Evolutionary conservation across 2,888 invertebrate species (phyloP).

Genomic region (Trissonchulus latispiculum): DNA sequence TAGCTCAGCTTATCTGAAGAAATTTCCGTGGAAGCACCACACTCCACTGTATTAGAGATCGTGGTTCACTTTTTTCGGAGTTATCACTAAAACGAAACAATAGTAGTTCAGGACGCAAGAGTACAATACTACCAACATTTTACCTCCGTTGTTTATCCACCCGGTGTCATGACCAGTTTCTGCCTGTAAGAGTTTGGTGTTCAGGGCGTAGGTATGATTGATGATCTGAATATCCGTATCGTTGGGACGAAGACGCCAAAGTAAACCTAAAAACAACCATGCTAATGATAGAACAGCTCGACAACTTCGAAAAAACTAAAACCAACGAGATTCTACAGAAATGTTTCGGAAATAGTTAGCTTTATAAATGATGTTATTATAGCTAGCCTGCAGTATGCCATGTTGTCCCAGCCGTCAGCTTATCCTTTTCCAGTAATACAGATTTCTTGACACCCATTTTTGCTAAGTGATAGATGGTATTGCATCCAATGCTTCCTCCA

Average conservation of each 20-base stretch:
- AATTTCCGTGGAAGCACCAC: too few relatives aligned
- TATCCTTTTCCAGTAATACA: constrained; percentile 65
- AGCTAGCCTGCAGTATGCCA: constrained; percentile 78
- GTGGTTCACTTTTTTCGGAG: too few relatives aligned
- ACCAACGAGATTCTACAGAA: too few relatives aligned
- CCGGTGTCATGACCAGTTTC: constrained; percentile 73
- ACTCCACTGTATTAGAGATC: too few relatives aligned
- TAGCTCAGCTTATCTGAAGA: too few relatives aligned
- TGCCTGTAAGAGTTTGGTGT: constrained; percentile 57
- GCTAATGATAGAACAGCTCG: too few relatives aligned
- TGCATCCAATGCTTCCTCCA: constrained; percentile 78
- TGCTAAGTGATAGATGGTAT: constrained; percentile 67
- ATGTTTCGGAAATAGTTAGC: too few relatives aligned
- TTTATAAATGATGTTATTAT: too few relatives aligned
- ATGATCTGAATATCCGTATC: constrained; percentile 74
- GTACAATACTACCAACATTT: too few relatives aligned
- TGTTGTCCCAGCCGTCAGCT: constrained; percentile 69
- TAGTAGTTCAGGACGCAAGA: too few relatives aligned
- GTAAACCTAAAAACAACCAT: constrained; percentile 48
- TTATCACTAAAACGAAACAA: too few relatives aligned
- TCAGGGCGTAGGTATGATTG: constrained; percentile 59
- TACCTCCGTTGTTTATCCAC: constrained; percentile 72
- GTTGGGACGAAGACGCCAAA: constrained; percentile 72
- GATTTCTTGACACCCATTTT: constrained; percentile 62
- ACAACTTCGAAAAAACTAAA: too few relatives aligned